A percentile compares a stretch with the other conserved stretches of the same genome.
Evolutionary conservation across 2,113 vertebrate species (phyloP).

Genomic region (Thunnus thynnus): DNA sequence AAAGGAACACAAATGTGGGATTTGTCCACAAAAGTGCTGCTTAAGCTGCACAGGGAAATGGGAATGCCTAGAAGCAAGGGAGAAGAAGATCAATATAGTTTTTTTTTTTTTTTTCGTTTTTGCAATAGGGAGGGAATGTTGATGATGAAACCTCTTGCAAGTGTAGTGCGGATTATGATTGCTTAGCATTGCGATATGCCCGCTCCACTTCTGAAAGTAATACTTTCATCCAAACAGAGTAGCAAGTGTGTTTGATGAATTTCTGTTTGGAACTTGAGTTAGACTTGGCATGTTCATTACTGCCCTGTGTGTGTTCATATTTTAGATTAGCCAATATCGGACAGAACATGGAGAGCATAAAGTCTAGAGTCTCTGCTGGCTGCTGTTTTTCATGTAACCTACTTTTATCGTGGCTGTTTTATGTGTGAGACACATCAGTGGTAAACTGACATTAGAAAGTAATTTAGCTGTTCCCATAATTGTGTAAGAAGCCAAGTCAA

Average conservation of each 20-base stretch:
- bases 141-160: slow-evolving; percentile 86
- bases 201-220: slow-evolving; percentile 76
- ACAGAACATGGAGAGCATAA: slow-evolving; percentile 35
- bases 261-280: slow-evolving; percentile 68
- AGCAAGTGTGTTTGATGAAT: slow-evolving; percentile 76
- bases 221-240: slow-evolving; percentile 75
- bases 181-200: slow-evolving; percentile 83
- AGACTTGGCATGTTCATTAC: slow-evolving; percentile 69
- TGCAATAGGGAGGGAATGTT: slow-evolving; percentile 73
- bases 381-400: slow-evolving; percentile 62
- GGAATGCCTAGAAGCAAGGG: slow-evolving; percentile 74
- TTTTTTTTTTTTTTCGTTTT: slow-evolving; percentile 33
- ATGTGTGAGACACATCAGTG: slow-evolving; percentile 43
- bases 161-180: slow-evolving; percentile 80
- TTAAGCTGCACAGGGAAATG: slow-evolving; percentile 82
- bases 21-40: slow-evolving; percentile 82
- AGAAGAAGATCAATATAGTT: slow-evolving; percentile 79
- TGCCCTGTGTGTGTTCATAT: slow-evolving; percentile 63
- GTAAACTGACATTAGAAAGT: slow-evolving; percentile 41
- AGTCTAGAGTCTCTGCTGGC: slow-evolving; percentile 11
- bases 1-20: slow-evolving; percentile 80
- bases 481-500: slow-evolving; percentile 21
- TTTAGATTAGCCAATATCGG: slow-evolving; percentile 61
- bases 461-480: neutral
- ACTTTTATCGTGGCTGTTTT: slow-evolving; percentile 62